Evolutionary conservation across 1,140 invertebrate species (phyloP).

Genomic region (Ceratina japonica): DNA sequence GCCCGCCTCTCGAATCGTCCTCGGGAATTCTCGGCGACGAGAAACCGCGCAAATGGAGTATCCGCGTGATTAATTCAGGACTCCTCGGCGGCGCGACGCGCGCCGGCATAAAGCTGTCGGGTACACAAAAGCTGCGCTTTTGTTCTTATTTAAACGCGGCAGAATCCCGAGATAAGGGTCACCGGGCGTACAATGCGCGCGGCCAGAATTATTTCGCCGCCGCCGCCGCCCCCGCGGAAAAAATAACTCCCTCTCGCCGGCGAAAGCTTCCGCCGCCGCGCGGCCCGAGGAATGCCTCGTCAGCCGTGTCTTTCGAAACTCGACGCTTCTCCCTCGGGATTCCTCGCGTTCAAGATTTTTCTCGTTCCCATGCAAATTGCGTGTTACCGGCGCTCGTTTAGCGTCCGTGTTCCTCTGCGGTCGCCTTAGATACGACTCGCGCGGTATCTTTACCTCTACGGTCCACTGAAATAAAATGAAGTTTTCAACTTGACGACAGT

Average conservation of each 20-base stretch:
- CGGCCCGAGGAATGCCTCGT: not conserved
- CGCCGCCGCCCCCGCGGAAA: not conserved
- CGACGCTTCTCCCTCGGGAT: too few species aligned
- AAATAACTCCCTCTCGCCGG: not conserved
- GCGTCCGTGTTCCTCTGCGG: too few species aligned
- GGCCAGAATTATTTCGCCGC: constrained; percentile 27
- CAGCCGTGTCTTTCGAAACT: too few species aligned
- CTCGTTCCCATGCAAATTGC: too few species aligned
- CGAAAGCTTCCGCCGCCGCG: too few species aligned
- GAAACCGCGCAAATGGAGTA: constrained; percentile 33
- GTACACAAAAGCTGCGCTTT: constrained; percentile 20
- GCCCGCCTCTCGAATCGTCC: constrained; percentile 2
- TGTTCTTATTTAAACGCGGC: constrained; percentile 44
- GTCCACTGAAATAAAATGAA: too few species aligned
- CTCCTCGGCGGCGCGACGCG: not conserved
- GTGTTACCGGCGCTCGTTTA: too few species aligned
- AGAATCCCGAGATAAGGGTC: constrained; percentile 39
- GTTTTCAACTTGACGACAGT: too few species aligned
- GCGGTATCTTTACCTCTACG: too few species aligned
- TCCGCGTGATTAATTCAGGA: constrained; percentile 49
- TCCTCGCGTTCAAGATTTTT: too few species aligned
- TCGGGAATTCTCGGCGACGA: constrained; percentile 29
- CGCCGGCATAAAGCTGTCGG: constrained; percentile 17
- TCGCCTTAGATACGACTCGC: too few species aligned
- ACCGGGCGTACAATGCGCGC: constrained; percentile 22